Conservation (phyloP, 2,797 vertebrate species). For the Buphagus erythrorhynchus region DNA sequence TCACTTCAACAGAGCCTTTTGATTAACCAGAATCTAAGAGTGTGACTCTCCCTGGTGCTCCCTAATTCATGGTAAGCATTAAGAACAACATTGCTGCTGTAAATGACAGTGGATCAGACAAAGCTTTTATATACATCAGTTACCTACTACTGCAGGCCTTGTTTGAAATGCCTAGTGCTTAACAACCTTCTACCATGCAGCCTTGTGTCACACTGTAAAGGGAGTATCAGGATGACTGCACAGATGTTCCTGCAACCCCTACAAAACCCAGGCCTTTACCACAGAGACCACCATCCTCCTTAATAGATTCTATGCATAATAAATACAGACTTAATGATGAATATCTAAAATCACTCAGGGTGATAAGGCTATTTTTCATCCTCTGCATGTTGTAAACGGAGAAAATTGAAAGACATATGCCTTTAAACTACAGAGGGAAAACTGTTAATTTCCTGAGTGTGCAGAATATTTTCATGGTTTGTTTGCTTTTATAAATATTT, state of each 20-base stretch:
- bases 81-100: not conserved
- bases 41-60: not conserved
- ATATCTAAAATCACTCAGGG: not conserved
- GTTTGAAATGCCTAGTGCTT: not conserved
- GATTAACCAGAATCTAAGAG: not conserved
- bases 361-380: conserved; percentile 30
- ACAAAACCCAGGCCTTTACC: not conserved
- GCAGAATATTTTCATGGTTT: not conserved
- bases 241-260: not conserved
- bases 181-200: not conserved
- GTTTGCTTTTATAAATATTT: not conserved
- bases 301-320: not conserved
- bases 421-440: not conserved
- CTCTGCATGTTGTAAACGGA: not conserved
- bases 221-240: not conserved
- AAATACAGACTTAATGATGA: conserved; percentile 9
- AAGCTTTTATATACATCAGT: not conserved
- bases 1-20: not conserved
- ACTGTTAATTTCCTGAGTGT: not conserved
- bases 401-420: not conserved
- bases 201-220: not conserved
- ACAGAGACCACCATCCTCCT: not conserved
- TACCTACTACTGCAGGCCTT: not conserved
- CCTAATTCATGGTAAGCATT: not conserved
- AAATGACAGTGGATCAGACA: not conserved